A percentile compares a stretch with the other conserved stretches of the same genome.
Evolutionary conservation across 2,797 vertebrate genomes (phyloP).

Genomic region (Peromyscus eremicus): DNA sequence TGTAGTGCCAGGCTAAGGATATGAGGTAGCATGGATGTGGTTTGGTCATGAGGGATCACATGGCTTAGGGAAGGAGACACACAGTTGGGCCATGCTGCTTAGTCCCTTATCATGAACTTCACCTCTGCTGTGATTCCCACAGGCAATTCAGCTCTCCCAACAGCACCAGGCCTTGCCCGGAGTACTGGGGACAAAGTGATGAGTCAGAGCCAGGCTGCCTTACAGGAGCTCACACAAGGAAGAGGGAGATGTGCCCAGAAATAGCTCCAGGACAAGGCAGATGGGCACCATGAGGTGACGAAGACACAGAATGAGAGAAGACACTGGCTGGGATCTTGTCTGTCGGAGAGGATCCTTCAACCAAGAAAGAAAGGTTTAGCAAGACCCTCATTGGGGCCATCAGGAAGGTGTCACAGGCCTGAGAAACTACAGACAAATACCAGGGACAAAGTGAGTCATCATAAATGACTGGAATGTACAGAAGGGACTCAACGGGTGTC

Average conservation of each 20-base stretch:
- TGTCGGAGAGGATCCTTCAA: constrained; percentile 16
- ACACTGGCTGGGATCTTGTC: not conserved
- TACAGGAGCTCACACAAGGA: constrained; percentile 62
- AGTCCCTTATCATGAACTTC: not conserved
- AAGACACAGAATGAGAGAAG: constrained; percentile 53
- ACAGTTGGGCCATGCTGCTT: not conserved
- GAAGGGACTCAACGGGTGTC: not conserved
- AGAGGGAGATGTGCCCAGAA: constrained; percentile 67
- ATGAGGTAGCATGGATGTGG: not conserved
- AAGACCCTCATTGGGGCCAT: not conserved
- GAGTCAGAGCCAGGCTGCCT: constrained; percentile 78
- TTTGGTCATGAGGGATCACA: not conserved
- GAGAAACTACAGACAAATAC: not conserved
- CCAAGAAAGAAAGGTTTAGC: constrained; percentile 13
- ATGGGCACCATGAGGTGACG: constrained; percentile 54
- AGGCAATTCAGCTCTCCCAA: not conserved
- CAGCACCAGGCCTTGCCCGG: constrained; percentile 23
- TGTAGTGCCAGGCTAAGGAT: not conserved
- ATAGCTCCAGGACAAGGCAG: constrained; percentile 74
- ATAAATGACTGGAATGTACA: not conserved
- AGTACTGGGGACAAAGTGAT: constrained; percentile 64
- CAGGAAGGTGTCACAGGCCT: not conserved
- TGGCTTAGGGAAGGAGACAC: not conserved
- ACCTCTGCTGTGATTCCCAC: not conserved
- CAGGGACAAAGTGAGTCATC: not conserved